phyloP scores from a whole-genome alignment of 2,113 vertebrate genomes.

The Rhea pennata region DNA sequence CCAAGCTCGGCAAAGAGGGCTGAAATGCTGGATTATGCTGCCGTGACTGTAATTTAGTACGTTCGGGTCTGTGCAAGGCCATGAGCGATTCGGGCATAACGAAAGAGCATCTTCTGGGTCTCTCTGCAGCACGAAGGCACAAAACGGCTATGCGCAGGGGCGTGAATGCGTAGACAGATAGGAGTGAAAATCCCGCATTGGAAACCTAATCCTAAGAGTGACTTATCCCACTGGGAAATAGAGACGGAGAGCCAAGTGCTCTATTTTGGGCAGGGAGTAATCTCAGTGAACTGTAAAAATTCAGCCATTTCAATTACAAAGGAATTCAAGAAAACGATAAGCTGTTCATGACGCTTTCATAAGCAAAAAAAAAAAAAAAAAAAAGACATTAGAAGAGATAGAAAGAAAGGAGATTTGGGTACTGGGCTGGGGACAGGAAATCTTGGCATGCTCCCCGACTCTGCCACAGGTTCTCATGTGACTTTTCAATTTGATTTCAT shows the following conservation, averaged over 20 bases:
- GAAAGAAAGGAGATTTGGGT: fast-evolving
- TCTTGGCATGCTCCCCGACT: fast-evolving
- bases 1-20: neutral
- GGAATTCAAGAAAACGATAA: neutral
- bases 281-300: neutral
- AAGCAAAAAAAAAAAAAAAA: neutral
- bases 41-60: neutral
- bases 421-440: fast-evolving
- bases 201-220: neutral
- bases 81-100: fast-evolving
- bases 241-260: neutral
- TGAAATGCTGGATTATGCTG: fast-evolving
- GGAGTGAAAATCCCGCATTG: neutral
- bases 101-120: neutral
- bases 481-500: neutral
- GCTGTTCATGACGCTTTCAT: neutral
- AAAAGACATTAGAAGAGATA: neutral
- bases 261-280: neutral
- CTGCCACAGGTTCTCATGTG: neutral
- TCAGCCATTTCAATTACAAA: neutral
- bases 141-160: too few species aligned
- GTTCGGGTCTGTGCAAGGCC: neutral
- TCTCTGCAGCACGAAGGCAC: neutral
- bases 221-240: neutral
- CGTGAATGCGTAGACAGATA: neutral